Evolutionary conservation across 2,797 vertebrate genomes (phyloP), one percentile per base, ranked within the genome.

Genomic region (Eulemur rubriventer): DNA sequence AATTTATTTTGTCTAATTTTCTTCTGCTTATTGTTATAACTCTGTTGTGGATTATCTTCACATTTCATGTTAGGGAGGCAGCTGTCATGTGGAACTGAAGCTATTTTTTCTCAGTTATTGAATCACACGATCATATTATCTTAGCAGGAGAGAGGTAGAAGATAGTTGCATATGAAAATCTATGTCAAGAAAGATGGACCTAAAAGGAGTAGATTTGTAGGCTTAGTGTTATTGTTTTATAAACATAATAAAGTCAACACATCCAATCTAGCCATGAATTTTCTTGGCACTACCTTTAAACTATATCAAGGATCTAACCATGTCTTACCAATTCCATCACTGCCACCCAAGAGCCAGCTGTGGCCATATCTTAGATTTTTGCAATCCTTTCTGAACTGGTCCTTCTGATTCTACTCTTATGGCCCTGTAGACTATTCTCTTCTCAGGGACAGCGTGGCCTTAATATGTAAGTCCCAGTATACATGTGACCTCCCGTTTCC

Each of bases 1-100:
- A 63, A 63, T 86, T 92, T 95, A 88, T 85, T 93, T 90, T 83
- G 35, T 59, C 48, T 87, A 92, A 93, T 97, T 89, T 94, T 93
- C 52, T 78, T 78, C 35, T 93, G 70, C 30, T 94, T 95, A 80
- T 82, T 94, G 26, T 79, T 95, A 70, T 76, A 83, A 87, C 0
- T 24, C 52, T 86, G 22, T 22, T 82, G 59, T 80, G 69, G 59
- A 85, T 59, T 94, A 85, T 46, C 11, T 41, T 87, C n/a, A 46
- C 75, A 69, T 73, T 80, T 86, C 82, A 94, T 76, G 59, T 57
- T 79, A 95, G 35, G 63, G 22, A 90, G 46, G 43, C 55, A 93
- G 61, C 41, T 82, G 28, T 82, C 46, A 33, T 0, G 0, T 95
- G 63, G 33, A 91, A 69, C 52, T 52, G 35, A 33, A 93, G 24